A percentile compares a stretch with the other conserved stretches of the same genome.
Evolutionary conservation across 2,888 invertebrate genomes (phyloP).

Genomic region (Eudasyphora cyanicolor): DNA sequence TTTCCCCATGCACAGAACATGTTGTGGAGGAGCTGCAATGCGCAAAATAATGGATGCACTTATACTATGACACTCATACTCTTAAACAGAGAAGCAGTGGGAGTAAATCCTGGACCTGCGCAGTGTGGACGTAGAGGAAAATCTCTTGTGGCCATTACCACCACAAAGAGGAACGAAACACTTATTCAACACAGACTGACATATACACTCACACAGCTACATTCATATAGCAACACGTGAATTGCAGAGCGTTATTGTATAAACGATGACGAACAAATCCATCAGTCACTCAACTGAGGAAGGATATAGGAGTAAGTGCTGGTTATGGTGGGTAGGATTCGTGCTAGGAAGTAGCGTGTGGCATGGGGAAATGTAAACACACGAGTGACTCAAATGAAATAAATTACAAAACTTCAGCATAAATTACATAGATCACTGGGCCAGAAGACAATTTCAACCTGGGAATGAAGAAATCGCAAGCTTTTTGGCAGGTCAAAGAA

Average conservation of each 20-base stretch:
- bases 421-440: constrained; percentile 36
- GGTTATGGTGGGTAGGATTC: no score
- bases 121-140: not conserved
- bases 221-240: not conserved
- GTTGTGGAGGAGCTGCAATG: no score
- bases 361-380: not conserved
- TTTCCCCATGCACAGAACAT: not conserved
- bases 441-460: not conserved
- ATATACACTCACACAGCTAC: not conserved
- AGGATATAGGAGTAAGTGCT: not conserved
- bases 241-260: not conserved
- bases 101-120: constrained; percentile 15
- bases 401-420: constrained; percentile 31
- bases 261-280: not conserved
- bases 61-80: not conserved
- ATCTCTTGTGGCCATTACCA: not conserved
- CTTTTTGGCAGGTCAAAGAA: not conserved
- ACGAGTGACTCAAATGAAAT: constrained; percentile 20
- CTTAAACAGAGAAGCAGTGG: not conserved
- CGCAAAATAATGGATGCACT: not conserved
- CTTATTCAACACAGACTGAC: not conserved
- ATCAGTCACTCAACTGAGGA: not conserved
- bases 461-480: not conserved
- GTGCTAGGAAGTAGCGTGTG: not conserved
- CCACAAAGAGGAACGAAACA: not conserved